Conservation (phyloP, 1,140 invertebrate genomes). For the Zaprionus camerounensis region DNA sequence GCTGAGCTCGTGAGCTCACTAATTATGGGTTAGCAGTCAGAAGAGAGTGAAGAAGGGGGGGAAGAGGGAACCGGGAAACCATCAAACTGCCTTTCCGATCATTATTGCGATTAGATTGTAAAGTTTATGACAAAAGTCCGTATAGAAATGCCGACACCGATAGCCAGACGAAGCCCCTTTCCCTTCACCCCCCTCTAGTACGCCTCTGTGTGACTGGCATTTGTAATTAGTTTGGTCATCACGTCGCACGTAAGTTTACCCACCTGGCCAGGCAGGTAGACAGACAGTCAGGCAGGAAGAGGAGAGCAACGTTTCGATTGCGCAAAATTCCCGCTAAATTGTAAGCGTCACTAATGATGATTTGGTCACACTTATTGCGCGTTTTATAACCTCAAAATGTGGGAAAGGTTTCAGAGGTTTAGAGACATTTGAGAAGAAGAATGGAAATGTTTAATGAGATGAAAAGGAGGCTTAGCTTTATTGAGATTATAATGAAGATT, state of each 20-base stretch:
- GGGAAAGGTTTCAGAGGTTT: not conserved
- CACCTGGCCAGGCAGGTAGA: not conserved
- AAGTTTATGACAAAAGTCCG: constrained; percentile 54
- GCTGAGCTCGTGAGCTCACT: constrained; percentile 1
- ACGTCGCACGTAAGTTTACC: constrained; percentile 2
- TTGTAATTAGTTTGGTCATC: constrained; percentile 59
- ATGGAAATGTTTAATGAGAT: no score
- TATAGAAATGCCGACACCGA: constrained; percentile 26
- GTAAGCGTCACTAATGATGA: not conserved
- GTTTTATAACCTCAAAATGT: constrained; percentile 1
- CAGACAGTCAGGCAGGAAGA: not conserved
- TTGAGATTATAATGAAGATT: no score
- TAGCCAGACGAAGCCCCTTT: not conserved
- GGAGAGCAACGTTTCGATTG: constrained; percentile 10
- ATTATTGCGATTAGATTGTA: constrained; percentile 46
- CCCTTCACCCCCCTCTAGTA: not conserved
- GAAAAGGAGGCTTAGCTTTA: no score
- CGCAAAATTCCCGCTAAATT: constrained; percentile 5
- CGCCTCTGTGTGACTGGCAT: constrained; percentile 72
- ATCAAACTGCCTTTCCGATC: constrained; percentile 36
- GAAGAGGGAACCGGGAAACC: constrained; percentile 15
- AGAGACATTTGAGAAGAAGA: not conserved
- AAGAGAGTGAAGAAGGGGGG: not conserved
- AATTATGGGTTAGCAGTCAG: constrained; percentile 14
- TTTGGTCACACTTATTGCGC: not conserved